Conservation (phyloP, 2,888 invertebrate species). For the Synergus japonicus region DNA sequence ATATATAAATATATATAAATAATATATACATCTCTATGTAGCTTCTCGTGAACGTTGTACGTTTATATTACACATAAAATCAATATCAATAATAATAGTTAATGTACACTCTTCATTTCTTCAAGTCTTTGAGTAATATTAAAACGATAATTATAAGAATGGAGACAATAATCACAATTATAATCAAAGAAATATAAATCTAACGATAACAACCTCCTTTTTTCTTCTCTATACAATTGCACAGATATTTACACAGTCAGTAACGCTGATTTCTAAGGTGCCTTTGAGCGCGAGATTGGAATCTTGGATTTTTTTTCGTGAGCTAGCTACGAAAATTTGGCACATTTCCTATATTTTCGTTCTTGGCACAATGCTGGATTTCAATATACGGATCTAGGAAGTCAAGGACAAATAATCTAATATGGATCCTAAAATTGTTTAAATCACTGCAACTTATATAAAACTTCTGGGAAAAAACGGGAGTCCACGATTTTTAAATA, state of each 20-base stretch:
- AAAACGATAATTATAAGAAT: slow-evolving; percentile 48
- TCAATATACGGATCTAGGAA: slow-evolving; percentile 40
- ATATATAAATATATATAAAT: slow-evolving; percentile 11
- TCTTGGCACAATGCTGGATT: slow-evolving; percentile 57
- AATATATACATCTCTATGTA: slow-evolving; percentile 59
- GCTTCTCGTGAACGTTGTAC: slow-evolving; percentile 63
- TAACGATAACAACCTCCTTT: slow-evolving; percentile 59
- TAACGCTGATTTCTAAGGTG: slow-evolving; percentile 71
- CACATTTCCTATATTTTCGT: slow-evolving; percentile 64
- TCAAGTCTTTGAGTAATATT: slow-evolving; percentile 44
- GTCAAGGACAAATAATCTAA: slow-evolving; percentile 26
- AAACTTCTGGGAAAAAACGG: slow-evolving; percentile 19
- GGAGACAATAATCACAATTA: slow-evolving; percentile 53
- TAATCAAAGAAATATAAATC: slow-evolving; percentile 55
- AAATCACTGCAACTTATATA: slow-evolving; percentile 22
- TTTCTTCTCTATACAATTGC: slow-evolving; percentile 75
- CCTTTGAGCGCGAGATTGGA: slow-evolving; percentile 68
- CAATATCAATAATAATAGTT: slow-evolving; percentile 64
- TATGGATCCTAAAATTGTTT: slow-evolving; percentile 7
- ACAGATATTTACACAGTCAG: slow-evolving; percentile 76
- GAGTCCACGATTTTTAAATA: not conserved
- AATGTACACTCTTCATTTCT: slow-evolving; percentile 62
- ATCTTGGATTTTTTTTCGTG: slow-evolving; percentile 57
- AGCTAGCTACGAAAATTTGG: slow-evolving; percentile 65
- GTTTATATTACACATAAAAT: slow-evolving; percentile 71